These are phyloP conservation scores for Callipepla californica DNA, from an alignment of 2,113 vertebrate species.

Conservation along the genomic window DNA sequence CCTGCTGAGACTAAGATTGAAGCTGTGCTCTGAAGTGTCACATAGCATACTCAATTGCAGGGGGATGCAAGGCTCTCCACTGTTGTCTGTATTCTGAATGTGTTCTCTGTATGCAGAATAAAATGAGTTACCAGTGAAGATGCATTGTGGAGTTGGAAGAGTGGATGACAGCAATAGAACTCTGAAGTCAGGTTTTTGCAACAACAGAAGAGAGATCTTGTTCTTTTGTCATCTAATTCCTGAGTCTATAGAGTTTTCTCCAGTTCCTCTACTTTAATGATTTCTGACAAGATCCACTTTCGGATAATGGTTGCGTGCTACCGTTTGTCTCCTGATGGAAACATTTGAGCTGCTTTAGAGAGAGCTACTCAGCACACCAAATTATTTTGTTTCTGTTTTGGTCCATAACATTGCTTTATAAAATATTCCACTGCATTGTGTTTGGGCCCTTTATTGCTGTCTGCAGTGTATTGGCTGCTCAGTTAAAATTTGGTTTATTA, in stretches of 20 bases:
- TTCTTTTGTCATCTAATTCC: background rate
- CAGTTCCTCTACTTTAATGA: background rate
- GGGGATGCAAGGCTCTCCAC: background rate
- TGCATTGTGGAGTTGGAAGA: background rate
- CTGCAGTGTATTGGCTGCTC: background rate
- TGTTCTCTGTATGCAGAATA: accelerated
- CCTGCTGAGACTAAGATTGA: background rate
- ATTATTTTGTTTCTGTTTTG: background rate
- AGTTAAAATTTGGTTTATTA: background rate
- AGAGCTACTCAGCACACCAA: background rate
- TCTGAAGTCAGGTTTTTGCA: background rate
- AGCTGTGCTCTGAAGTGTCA: background rate
- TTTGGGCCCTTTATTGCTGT: background rate
- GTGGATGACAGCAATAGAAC: background rate
- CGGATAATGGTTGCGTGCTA: background rate
- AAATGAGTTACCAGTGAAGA: background rate
- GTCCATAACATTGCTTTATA: background rate
- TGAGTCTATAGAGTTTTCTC: background rate
- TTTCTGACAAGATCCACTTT: background rate
- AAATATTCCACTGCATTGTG: background rate
- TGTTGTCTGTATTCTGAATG: background rate
- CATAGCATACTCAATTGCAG: background rate
- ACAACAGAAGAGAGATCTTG: background rate
- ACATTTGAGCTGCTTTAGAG: background rate
- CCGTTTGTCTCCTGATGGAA: background rate